Conservation (phyloP, 2,113 vertebrate species). For the Otus sunia region DNA sequence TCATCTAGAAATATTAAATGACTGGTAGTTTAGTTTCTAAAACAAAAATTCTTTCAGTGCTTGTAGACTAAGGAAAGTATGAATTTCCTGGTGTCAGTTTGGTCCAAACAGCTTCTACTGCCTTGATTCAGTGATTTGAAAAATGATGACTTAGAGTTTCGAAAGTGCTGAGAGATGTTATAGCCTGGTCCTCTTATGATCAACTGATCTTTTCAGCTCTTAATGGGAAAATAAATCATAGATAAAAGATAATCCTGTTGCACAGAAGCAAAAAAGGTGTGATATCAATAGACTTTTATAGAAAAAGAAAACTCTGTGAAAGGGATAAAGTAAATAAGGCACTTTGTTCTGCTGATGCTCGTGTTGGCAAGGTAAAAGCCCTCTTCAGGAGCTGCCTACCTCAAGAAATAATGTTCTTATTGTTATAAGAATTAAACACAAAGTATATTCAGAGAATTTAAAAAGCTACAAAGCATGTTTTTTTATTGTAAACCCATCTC, state of each 20-base stretch:
- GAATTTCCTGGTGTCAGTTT: slow-evolving; percentile 15
- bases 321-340: slow-evolving; percentile 61
- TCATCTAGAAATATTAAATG: neutral
- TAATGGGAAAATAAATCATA: slow-evolving; percentile 78
- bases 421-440: slow-evolving; percentile 14
- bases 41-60: neutral
- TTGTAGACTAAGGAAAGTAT: neutral
- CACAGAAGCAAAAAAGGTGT: slow-evolving; percentile 68
- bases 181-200: slow-evolving; percentile 56
- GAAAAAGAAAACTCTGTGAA: slow-evolving; percentile 32
- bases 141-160: slow-evolving; percentile 65
- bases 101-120: neutral
- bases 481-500: neutral
- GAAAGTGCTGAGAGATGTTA: slow-evolving; percentile 64
- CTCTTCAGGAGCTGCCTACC: slow-evolving; percentile 35
- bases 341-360: slow-evolving; percentile 54
- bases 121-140: slow-evolving; percentile 61
- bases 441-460: neutral
- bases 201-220: slow-evolving; percentile 70
- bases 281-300: slow-evolving; percentile 55
- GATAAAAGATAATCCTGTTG: slow-evolving; percentile 75
- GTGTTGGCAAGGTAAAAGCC: slow-evolving; percentile 3
- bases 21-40: neutral
- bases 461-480: neutral
- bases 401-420: too few relatives aligned